Evolutionary conservation across 2,113 vertebrate species (phyloP).

Genomic region (Aphyosemion australe): DNA sequence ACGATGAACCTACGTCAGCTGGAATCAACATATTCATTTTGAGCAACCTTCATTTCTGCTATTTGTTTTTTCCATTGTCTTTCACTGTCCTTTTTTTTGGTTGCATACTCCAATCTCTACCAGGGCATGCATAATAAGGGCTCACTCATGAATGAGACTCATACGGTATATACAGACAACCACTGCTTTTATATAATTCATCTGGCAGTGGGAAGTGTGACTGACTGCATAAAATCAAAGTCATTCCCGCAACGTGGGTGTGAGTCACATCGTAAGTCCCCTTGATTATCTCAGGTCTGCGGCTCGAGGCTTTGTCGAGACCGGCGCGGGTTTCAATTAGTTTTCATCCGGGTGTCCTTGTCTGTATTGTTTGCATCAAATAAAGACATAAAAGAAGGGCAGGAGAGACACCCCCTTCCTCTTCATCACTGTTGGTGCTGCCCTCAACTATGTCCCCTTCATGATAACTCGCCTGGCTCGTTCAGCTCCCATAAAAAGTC

Average conservation of each 20-base stretch:
- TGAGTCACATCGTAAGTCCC: conserved; percentile 41
- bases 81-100: conserved; percentile 5
- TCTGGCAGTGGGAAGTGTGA: conserved; percentile 39
- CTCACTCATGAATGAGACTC: conserved; percentile 38
- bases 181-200: conserved; percentile 40
- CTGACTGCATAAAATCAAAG: conserved; percentile 48
- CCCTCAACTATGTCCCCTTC: neutral
- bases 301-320: conserved; percentile 35
- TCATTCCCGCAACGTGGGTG: conserved; percentile 17
- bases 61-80: conserved; percentile 4
- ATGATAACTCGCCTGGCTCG: neutral
- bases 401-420: conserved; percentile 11
- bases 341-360: conserved; percentile 43
- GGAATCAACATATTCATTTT: too few species aligned
- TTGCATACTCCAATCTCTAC: conserved; percentile 30
- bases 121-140: conserved; percentile 43
- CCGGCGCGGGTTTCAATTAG: conserved; percentile 48
- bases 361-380: conserved; percentile 38
- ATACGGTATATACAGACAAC: conserved; percentile 17
- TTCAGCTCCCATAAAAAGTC: neutral
- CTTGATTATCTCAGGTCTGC: conserved; percentile 42
- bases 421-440: neutral
- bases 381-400: conserved; percentile 8
- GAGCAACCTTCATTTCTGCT: neutral
- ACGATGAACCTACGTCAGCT: too few species aligned